phyloP scores from a whole-genome alignment of 2,113 vertebrate genomes.

The Oryctolagus cuniculus region DNA sequence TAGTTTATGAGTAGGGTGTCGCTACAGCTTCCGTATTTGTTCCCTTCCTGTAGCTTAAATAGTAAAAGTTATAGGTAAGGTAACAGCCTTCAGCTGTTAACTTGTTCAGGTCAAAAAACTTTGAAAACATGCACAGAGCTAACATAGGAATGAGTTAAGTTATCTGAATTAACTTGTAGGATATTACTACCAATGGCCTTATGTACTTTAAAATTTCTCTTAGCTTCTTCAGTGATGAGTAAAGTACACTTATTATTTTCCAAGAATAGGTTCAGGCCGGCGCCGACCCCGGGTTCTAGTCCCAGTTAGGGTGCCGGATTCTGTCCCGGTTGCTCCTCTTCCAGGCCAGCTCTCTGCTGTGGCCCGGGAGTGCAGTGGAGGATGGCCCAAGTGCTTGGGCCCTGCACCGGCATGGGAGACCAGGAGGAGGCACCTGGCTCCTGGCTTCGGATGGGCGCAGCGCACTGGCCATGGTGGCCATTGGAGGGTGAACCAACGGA shows the following conservation, averaged over 20 bases:
- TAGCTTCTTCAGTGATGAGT: neutral
- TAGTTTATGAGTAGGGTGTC: neutral
- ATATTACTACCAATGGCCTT: neutral
- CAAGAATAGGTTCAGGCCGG: neutral
- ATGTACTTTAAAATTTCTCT: conserved; percentile 15
- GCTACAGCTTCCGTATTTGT: conserved; percentile 10
- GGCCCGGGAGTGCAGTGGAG: too few species aligned
- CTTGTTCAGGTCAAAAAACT: conserved; percentile 16
- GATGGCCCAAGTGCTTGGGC: too few species aligned
- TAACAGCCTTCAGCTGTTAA: neutral
- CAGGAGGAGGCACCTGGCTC: too few species aligned
- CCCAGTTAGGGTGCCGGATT: too few species aligned
- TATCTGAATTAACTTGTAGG: neutral
- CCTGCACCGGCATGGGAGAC: too few species aligned
- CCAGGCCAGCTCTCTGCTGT: too few species aligned
- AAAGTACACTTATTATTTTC: neutral
- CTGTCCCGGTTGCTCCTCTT: too few species aligned
- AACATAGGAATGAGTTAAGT: conserved; percentile 14
- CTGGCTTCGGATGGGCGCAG: too few species aligned
- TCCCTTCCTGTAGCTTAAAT: neutral
- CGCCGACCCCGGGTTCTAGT: too few species aligned
- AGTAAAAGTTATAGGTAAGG: neutral
- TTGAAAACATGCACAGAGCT: neutral
- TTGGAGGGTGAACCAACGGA: too few species aligned
- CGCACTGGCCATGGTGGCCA: too few species aligned